Evolutionary conservation across 2,113 vertebrate species (phyloP).

Genomic region (Meles meles): DNA sequence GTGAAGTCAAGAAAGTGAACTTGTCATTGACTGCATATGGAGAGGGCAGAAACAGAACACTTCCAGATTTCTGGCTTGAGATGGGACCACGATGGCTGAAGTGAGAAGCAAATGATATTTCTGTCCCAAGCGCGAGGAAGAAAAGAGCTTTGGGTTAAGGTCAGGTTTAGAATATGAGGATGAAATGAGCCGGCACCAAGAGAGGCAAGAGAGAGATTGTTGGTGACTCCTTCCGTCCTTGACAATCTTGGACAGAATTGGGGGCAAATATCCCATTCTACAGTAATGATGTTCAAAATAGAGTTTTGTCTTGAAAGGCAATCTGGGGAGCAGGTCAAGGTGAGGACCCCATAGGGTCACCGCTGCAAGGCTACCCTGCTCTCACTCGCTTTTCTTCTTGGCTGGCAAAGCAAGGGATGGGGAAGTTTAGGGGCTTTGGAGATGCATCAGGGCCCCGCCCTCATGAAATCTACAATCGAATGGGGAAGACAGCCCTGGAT

Average conservation of each 20-base stretch:
- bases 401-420: neutral
- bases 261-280: neutral
- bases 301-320: neutral
- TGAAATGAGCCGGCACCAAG: neutral
- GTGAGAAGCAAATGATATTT: neutral
- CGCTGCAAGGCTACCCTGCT: neutral
- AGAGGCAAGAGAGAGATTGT: accelerated
- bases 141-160: neutral
- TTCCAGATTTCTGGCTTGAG: neutral
- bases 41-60: neutral
- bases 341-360: neutral
- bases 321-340: neutral
- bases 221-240: neutral
- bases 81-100: neutral
- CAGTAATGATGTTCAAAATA: neutral
- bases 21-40: neutral
- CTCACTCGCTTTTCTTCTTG: neutral
- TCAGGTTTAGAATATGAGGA: neutral
- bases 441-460: neutral
- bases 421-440: neutral
- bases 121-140: neutral
- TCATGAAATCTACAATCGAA: neutral
- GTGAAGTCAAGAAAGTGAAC: neutral
- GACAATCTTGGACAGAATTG: neutral
- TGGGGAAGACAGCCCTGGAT: neutral